Evolutionary conservation across 1,140 invertebrate genomes (phyloP).

Genomic region (Nylanderia fulva): DNA sequence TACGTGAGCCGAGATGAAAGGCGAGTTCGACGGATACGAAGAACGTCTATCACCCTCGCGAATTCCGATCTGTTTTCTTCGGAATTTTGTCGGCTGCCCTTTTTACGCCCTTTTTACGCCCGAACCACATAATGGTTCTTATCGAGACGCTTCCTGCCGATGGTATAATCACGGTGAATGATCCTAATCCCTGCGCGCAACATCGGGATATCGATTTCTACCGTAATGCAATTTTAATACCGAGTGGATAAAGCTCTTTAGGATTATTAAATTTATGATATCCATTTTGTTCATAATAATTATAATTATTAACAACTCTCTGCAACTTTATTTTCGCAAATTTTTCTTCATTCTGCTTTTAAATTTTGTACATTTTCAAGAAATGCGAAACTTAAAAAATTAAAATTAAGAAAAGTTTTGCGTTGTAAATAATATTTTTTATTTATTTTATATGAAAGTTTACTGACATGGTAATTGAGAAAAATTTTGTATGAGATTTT

Average conservation of each 20-base stretch:
- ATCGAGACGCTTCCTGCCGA: constrained; percentile 5
- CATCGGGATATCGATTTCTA: constrained; percentile 12
- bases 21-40: not conserved
- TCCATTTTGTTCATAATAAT: not conserved
- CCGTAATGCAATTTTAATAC: constrained; percentile 2
- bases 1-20: constrained; percentile 2
- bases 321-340: not conserved
- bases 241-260: not conserved
- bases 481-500: not conserved
- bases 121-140: not conserved
- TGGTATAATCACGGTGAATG: not conserved
- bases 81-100: constrained; percentile 5
- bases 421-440: not conserved
- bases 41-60: constrained; percentile 1
- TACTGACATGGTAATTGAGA: no score
- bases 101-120: constrained; percentile 36
- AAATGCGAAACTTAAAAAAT: not conserved
- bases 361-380: not conserved
- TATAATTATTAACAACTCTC: not conserved
- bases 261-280: not conserved
- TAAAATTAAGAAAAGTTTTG: not conserved
- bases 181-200: not conserved
- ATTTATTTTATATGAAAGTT: no score
- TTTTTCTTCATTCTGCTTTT: not conserved
- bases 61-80: constrained; percentile 17